Base-by-base conservation (phyloP, 2,797 vertebrate species). In the Tokudaia muenninki region DNA sequence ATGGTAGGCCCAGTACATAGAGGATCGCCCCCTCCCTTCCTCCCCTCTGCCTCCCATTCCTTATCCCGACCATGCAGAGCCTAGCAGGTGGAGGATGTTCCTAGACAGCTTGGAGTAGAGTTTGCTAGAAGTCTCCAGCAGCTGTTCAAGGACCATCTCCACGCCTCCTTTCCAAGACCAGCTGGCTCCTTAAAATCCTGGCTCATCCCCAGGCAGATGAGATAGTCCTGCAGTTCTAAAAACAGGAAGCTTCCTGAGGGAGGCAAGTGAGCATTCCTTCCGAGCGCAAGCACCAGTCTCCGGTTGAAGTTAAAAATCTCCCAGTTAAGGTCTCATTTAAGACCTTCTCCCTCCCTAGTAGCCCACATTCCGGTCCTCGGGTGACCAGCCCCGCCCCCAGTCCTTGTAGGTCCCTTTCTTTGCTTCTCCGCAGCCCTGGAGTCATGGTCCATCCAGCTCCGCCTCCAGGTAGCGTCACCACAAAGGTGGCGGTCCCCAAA, bases 71-170 rank as follows among this genome's bases (percentile, higher is more conserved):
- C 78, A 11, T 2, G 14, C 61, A 37, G 37, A 90, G 67, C 22
- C 41, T 75, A 61, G 83, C 70, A 92, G 44, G 37, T 21, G 82
- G 87, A 87, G 10, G 65, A 75, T 81, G 55, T 47, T 79, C 21
- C 59, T 82, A 57, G 57, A 11, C 47, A 75, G 63, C 31, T 34
- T 16, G 17, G 92, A n/a, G 19, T 2, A 47, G 92, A 74, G 74
- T 94, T 96, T 96, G n/a, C 89, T 80, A 10, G 77, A 92, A 89
- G 37, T 65, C 93, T 93, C 72, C 31, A 55, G 92, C n/a, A 93
- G 95, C 55, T 70, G n/a, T 93, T 74, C 16, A n/a, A 95, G 75
- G 52, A 83, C 87, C 14, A 77, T 86, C 67, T 37, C 61, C 0
- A 0, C 5, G 6, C 8, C 37, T 1, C 16, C 3, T 16, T 72